Percentiles rank a stretch among this genome's conserved stretches.
Conservation (phyloP, 1,140 invertebrate species). For the Amyelois transitella region DNA sequence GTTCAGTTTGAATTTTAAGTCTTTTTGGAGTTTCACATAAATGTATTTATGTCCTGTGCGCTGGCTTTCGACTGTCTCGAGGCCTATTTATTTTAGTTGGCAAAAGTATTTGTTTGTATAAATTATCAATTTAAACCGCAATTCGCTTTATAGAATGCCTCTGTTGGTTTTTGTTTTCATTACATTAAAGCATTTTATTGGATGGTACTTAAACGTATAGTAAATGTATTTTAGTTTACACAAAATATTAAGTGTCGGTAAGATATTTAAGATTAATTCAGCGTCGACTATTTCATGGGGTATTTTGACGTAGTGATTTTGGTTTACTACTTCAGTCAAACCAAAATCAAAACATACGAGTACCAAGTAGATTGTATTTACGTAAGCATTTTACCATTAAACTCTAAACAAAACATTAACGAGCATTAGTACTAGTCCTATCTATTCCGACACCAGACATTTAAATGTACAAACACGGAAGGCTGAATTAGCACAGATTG, state of each 20-base stretch:
- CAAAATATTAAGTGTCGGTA: no score
- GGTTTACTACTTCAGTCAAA: no score
- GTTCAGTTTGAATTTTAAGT: neutral
- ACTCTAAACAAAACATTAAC: neutral
- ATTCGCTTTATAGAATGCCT: neutral
- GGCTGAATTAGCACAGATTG: neutral
- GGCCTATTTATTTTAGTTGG: constrained; percentile 54
- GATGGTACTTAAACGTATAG: no score
- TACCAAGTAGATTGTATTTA: no score
- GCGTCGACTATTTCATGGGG: no score
- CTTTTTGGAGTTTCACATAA: neutral
- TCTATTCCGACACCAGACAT: neutral
- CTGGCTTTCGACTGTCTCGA: constrained; percentile 44
- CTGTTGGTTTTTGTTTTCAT: neutral
- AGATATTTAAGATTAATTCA: no score
- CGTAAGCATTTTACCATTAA: no score
- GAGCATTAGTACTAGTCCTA: neutral
- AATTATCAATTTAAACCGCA: constrained; percentile 47
- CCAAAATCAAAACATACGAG: no score
- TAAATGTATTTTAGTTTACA: no score
- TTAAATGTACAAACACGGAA: neutral
- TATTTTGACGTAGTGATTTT: no score
- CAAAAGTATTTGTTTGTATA: constrained; percentile 41
- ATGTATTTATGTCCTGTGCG: constrained; percentile 41
- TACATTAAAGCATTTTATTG: no score